Percentiles rank a stretch among this genome's conserved stretches.
These are phyloP conservation scores for Triplophysa tibetana DNA, from an alignment of 2,113 vertebrate genomes.

Conservation along the genomic window DNA sequence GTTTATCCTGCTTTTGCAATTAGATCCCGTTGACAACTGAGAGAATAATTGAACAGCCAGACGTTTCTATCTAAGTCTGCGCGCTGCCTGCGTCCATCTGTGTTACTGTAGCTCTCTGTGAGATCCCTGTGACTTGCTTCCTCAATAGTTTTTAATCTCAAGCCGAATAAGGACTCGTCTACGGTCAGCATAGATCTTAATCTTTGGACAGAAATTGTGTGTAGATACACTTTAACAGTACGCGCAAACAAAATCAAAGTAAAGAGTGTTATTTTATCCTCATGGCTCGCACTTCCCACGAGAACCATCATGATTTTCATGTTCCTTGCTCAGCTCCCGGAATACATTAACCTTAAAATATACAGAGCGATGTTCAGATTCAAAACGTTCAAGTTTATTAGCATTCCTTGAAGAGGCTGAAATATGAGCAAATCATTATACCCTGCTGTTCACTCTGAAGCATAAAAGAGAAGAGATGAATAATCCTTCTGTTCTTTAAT, in stretches of 20 bases:
- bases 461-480: neutral
- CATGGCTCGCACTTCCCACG: neutral
- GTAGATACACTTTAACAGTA: slow-evolving; percentile 9
- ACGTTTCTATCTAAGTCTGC: slow-evolving; percentile 55
- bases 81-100: slow-evolving; percentile 47
- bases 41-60: slow-evolving; percentile 68
- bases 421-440: slow-evolving; percentile 32
- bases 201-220: neutral
- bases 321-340: slow-evolving; percentile 7
- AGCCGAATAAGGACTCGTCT: slow-evolving; percentile 7
- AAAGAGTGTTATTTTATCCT: neutral
- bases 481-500: slow-evolving; percentile 27
- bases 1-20: slow-evolving; percentile 75
- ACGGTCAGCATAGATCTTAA: slow-evolving; percentile 25
- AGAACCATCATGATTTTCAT: neutral
- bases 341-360: slow-evolving; percentile 28
- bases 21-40: slow-evolving; percentile 65
- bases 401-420: slow-evolving; percentile 31
- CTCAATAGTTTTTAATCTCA: slow-evolving; percentile 10
- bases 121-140: slow-evolving; percentile 40
- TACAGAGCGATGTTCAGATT: slow-evolving; percentile 24
- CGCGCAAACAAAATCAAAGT: neutral
- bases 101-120: slow-evolving; percentile 15
- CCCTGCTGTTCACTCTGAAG: slow-evolving; percentile 27
- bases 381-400: slow-evolving; percentile 29